Conservation (phyloP, 2,888 invertebrate genomes). For the Thelaira solivaga region DNA sequence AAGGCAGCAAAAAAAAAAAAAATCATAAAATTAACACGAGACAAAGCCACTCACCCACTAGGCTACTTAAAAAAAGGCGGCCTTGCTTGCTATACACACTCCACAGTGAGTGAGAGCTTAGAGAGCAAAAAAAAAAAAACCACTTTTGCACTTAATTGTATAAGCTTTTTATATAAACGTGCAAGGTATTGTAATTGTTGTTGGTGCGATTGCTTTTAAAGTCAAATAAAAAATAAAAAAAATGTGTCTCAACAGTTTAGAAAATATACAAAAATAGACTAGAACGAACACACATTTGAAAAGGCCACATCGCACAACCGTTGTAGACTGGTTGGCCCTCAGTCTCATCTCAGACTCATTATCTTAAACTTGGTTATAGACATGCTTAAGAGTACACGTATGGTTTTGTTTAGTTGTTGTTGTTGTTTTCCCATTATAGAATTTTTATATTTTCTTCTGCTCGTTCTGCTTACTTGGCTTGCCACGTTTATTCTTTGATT, state of each 20-base stretch:
- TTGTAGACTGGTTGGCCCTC: too few species aligned
- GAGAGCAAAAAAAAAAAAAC: too few species aligned
- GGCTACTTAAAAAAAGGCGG: slow-evolving; percentile 39
- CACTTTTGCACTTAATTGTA: slow-evolving; percentile 1
- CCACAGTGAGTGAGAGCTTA: too few species aligned
- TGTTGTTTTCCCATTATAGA: slow-evolving; percentile 19
- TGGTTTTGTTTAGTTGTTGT: slow-evolving; percentile 17
- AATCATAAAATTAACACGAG: slow-evolving; percentile 46
- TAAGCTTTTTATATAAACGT: not conserved
- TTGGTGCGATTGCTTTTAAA: not conserved
- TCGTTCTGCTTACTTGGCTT: not conserved
- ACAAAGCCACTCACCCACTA: slow-evolving; percentile 56
- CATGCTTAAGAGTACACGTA: not conserved
- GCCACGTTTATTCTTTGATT: not conserved
- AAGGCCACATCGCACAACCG: slow-evolving; percentile 6
- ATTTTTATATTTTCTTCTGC: slow-evolving; percentile 23
- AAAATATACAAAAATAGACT: slow-evolving; percentile 8
- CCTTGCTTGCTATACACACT: too few species aligned
- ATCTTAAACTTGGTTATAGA: not conserved
- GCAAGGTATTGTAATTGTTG: not conserved
- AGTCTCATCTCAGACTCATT: not conserved
- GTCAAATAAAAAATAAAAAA: slow-evolving; percentile 31
- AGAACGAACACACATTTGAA: slow-evolving; percentile 21
- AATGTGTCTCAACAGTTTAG: slow-evolving; percentile 25
- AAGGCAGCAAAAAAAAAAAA: slow-evolving; percentile 37